phyloP scores from a whole-genome alignment of 2,888 invertebrate genomes.

The Strigamia maritima region DNA sequence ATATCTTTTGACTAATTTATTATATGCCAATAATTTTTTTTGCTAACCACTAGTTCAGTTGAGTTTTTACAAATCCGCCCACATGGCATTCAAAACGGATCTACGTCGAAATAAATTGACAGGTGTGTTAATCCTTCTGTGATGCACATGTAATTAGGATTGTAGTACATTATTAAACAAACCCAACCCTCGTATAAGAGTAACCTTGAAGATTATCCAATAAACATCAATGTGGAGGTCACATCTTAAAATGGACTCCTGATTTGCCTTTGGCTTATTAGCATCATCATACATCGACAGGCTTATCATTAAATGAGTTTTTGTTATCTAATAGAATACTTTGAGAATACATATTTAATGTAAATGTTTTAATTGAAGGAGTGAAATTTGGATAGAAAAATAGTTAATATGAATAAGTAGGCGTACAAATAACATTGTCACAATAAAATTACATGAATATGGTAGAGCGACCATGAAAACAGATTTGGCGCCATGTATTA shows the following conservation, averaged over 20 bases:
- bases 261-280: constrained; percentile 34
- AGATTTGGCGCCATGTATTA: constrained; percentile 1
- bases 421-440: not conserved
- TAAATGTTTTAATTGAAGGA: not conserved
- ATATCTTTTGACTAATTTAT: constrained; percentile 7
- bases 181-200: not conserved
- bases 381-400: not conserved
- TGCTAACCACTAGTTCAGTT: not conserved
- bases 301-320: not conserved
- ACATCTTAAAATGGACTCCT: constrained; percentile 15
- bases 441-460: not conserved
- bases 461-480: constrained; percentile 26
- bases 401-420: not conserved
- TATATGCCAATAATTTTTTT: constrained; percentile 4
- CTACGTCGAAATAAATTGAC: constrained; percentile 11
- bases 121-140: constrained; percentile 9
- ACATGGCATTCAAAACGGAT: not conserved
- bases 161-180: constrained; percentile 1
- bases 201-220: constrained; percentile 32
- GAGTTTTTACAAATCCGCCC: constrained; percentile 9
- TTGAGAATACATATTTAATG: not conserved
- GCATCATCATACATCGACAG: not conserved
- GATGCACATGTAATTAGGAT: constrained; percentile 9
- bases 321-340: not conserved
- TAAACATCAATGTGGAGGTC: constrained; percentile 29